Evolutionary conservation across 2,888 invertebrate genomes (phyloP), one percentile per base, ranked within the genome.

Genomic region (Gonocerus acuteangulatus): DNA sequence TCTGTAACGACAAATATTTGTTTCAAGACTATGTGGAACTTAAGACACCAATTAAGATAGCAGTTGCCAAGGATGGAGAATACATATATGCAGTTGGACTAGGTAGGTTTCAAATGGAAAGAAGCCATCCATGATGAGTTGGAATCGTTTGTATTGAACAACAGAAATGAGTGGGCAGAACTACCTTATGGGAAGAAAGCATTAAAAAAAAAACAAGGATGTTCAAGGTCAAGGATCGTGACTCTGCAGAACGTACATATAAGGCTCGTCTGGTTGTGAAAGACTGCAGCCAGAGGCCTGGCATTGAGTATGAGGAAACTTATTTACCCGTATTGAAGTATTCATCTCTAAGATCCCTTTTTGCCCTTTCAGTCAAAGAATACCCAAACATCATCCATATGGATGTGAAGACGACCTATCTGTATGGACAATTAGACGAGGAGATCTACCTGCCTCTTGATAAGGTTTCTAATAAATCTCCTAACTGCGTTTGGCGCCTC

Each of bases 131-230:
- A n/a, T n/a, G 65, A 65, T 18, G 69, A 70, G 61, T 65, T 68
- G n/a, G 21, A 66, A 15, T 67, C 68, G 0, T 51, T 69, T 9
- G 27, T 15, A 2, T 48, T 63, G 13, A 69, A 70, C 56, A 11
- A 67, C 2, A 69, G 68, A 0, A 70, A 69, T 69, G 63, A 66
- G 22, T 21, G 47, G 27, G 15, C 69, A 2, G 63, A 47, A n/a
- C 62, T 61, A 9, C 62, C 58, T 9, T 7, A 22, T 18, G 47
- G 32, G 4, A n/a, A 54, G 23, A 18, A 59, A 44, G 18, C 34
- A 66, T 0, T 62, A 70, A 6, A 66, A 66, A 1, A 67, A 65
- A n/a, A 16, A 71, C 69, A 45, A 71, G 70, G 70, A 67, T 69
- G 0, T 70, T 68, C 47, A 69, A 67, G 56, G 54, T 65, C 2